phyloP scores from a whole-genome alignment of 2,888 invertebrate species.

The Adelognathus sp. region DNA sequence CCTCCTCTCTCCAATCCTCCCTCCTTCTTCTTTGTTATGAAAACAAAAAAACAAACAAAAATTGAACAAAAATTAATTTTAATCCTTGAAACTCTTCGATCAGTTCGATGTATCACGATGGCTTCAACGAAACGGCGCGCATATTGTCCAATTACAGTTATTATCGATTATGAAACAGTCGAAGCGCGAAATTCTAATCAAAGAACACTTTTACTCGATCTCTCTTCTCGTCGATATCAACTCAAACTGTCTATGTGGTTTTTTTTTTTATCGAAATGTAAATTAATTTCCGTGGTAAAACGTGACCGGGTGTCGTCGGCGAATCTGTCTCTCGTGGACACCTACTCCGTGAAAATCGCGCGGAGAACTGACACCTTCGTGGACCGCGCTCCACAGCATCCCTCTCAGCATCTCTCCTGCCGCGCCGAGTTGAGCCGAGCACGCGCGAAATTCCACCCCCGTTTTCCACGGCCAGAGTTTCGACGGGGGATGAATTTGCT shows the following conservation, averaged over 20 bases:
- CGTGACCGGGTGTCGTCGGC: constrained; percentile 18
- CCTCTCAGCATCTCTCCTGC: constrained; percentile 76
- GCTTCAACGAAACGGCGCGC: neutral
- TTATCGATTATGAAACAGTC: neutral
- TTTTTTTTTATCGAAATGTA: neutral
- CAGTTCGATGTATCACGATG: neutral
- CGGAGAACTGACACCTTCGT: constrained; percentile 79
- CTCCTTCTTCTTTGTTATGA: neutral
- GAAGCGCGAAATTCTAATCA: neutral
- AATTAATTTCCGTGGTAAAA: neutral
- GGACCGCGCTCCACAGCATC: constrained; percentile 76
- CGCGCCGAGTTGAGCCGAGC: constrained; percentile 73
- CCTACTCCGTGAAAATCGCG: constrained; percentile 78
- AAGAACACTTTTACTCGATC: neutral
- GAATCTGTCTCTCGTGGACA: constrained; percentile 66
- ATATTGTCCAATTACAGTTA: neutral
- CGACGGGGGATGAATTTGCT: constrained; percentile 42
- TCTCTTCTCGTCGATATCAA: neutral
- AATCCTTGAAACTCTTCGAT: neutral
- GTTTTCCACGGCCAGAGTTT: constrained; percentile 47
- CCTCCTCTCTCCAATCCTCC: neutral
- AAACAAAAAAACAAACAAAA: neutral
- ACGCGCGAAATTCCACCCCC: constrained; percentile 78
- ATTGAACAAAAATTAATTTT: neutral
- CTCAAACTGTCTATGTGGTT: neutral